Percentiles rank a stretch among this genome's conserved stretches.
These are phyloP conservation scores for Ectobius pallidus DNA, from an alignment of 2,888 invertebrate genomes.

Conservation along the genomic window DNA sequence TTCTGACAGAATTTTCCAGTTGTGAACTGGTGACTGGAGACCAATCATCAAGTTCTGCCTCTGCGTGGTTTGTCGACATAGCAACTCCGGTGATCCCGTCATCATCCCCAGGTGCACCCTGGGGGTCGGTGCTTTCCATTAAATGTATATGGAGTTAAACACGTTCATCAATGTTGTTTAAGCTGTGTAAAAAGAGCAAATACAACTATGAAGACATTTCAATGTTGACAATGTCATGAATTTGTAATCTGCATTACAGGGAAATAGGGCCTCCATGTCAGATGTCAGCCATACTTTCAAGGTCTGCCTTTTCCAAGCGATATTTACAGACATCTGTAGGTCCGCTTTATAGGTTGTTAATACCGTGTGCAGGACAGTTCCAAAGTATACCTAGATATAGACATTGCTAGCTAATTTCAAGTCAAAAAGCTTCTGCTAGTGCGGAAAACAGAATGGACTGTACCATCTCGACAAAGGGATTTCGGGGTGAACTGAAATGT, in stretches of 20 bases:
- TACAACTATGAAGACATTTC: background rate
- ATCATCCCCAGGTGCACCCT: constrained; percentile 35
- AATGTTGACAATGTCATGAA: background rate
- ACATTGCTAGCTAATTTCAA: constrained; percentile 16
- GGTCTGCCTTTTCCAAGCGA: background rate
- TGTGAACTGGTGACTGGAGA: constrained; percentile 34
- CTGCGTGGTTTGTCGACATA: constrained; percentile 32
- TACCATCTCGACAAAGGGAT: constrained; percentile 37
- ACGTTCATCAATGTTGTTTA: constrained; percentile 14
- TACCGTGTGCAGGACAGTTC: background rate
- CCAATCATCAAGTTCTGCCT: constrained; percentile 40
- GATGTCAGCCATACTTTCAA: constrained; percentile 33
- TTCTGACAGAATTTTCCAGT: constrained; percentile 30
- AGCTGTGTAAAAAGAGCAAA: constrained; percentile 4
- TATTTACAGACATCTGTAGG: background rate
- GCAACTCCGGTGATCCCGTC: constrained; percentile 29
- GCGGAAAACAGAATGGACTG: constrained; percentile 33
- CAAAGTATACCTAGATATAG: background rate
- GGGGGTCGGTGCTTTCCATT: constrained; percentile 40
- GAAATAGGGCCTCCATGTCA: constrained; percentile 10
- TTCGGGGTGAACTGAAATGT: constrained; percentile 27
- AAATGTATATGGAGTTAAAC: constrained; percentile 13
- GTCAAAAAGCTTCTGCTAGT: constrained; percentile 36
- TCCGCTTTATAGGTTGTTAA: background rate
- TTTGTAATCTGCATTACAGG: background rate